phyloP scores from a whole-genome alignment of 2,797 vertebrate species.

The Enteromius fasciolatus region DNA sequence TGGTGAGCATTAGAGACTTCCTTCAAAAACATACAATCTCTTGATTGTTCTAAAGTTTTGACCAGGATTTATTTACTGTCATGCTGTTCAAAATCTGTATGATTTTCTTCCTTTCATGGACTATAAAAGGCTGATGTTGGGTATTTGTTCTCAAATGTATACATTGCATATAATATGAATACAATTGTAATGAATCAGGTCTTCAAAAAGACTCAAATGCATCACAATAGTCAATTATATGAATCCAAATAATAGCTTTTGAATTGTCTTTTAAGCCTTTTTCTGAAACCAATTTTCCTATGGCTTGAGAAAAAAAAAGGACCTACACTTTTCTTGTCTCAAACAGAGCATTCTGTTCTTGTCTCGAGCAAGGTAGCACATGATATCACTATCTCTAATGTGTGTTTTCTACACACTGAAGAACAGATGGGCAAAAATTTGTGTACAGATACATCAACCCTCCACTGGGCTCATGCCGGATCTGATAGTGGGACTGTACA shows the following conservation, averaged over 20 bases:
- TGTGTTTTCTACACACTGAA: neutral
- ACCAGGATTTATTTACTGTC: neutral
- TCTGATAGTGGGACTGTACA: neutral
- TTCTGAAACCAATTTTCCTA: no score
- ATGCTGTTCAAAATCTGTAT: no score
- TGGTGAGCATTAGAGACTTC: neutral
- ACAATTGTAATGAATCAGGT: neutral
- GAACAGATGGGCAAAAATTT: conserved; percentile 1
- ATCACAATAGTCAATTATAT: neutral
- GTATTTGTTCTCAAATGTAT: neutral
- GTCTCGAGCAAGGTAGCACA: neutral
- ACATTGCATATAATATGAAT: neutral
- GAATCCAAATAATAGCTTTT: neutral
- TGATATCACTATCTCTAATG: neutral
- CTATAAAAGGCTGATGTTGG: neutral
- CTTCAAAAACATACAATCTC: no score
- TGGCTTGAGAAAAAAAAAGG: no score
- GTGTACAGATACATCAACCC: neutral
- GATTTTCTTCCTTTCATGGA: neutral
- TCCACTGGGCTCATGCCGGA: neutral
- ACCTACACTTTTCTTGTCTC: neutral
- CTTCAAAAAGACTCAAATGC: no score
- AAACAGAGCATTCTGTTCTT: neutral
- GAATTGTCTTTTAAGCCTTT: no score
- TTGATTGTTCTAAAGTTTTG: neutral